Base-by-base conservation (phyloP, 2,113 vertebrate genomes). In the Sinocyclocheilus anophthalmus region DNA sequence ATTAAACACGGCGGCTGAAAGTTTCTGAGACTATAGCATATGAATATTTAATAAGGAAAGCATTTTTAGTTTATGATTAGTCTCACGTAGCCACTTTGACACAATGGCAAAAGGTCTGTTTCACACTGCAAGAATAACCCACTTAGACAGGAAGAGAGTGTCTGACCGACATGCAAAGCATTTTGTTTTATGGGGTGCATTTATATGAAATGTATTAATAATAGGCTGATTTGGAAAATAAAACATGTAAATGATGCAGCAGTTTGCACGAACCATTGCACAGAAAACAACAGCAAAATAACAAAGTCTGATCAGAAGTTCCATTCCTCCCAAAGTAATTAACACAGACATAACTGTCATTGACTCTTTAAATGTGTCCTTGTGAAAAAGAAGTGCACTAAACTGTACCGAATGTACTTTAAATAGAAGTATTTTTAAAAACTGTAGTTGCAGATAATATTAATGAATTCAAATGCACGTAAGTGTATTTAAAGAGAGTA, bases 41-140 rank as follows among this genome's bases (percentile, higher is more conserved):
- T 50, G n/a, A 48, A 76, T 76, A 76, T 48, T 76, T 76, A 50
- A 76, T 26, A n/a, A 76, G 73, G 11, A 5, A 26, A 16, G 42
- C 42, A 48, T 75, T 75, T 48, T 72, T 24, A 24, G n/a, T 76
- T 76, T 26, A 50, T 76, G 42, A 76, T 76, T 76, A 48, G 73
- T 45, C 42, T 50, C 73, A 76, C 72, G 42, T 76, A 76, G 72
- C 12, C n/a, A 26, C 73, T 76, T 76, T 76, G 73, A 76, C 73
- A 26, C 13, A 24, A 76, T 50, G 73, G 73, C 73, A 76, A 76
- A 76, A 48, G 73, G 73, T 76, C 73, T 42, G 20, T 73, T 76
- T 76, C 73, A 76, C 11, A 50, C n/a, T 16, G 39, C 72, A 48
- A 45, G 20, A 73, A n/a, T 73, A 42, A 24, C 39, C 39, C 72